Evolutionary conservation across 2,888 invertebrate genomes (phyloP).

Genomic region (Drosophila mulleri): DNA sequence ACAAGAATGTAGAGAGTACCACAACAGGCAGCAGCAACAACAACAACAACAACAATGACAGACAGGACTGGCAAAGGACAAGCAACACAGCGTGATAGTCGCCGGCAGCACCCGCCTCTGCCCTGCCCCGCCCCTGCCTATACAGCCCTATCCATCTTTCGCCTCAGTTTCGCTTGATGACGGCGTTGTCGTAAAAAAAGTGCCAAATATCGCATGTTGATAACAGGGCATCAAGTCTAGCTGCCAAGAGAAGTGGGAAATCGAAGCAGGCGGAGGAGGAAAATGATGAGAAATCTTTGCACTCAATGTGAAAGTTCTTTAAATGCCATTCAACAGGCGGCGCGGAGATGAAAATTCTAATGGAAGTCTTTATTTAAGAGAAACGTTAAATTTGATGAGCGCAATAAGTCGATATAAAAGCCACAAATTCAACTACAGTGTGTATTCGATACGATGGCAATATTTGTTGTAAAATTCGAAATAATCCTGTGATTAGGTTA

Average conservation of each 20-base stretch:
- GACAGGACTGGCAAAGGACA: constrained; percentile 46
- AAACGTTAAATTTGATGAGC: not conserved
- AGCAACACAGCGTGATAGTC: constrained; percentile 63
- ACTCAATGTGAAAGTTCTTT: constrained; percentile 9
- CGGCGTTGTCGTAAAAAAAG: constrained; percentile 62
- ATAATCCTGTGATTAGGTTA: too few relatives aligned
- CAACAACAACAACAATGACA: constrained; percentile 17
- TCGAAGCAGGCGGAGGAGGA: not conserved
- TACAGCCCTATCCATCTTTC: not conserved
- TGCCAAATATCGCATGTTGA: constrained; percentile 75
- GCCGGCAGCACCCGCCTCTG: constrained; percentile 23
- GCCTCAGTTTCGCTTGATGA: constrained; percentile 38
- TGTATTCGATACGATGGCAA: not conserved
- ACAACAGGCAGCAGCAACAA: constrained; percentile 31
- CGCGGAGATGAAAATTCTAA: not conserved
- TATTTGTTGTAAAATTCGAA: not conserved
- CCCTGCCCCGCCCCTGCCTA: not conserved
- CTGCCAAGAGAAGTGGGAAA: not conserved
- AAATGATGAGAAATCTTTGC: constrained; percentile 4
- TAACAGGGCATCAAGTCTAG: constrained; percentile 60
- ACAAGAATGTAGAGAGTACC: constrained; percentile 65
- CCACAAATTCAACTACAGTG: not conserved
- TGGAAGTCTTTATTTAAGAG: not conserved
- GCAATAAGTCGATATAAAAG: not conserved
- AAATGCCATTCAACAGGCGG: constrained; percentile 28